Conservation (phyloP, 2,888 invertebrate species). For the Gonocerus acuteangulatus region DNA sequence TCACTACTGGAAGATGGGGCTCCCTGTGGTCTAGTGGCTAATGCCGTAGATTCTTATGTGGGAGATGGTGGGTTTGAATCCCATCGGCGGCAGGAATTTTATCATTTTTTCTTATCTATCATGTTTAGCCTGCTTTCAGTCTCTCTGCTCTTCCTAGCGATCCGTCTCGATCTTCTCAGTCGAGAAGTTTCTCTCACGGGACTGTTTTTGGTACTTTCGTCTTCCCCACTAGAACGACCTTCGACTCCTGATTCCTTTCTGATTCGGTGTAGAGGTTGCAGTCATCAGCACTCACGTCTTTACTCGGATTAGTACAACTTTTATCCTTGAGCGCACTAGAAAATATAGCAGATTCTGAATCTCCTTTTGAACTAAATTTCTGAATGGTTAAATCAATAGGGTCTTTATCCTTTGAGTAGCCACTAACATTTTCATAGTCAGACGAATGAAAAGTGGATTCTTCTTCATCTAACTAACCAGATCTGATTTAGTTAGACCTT, state of each 20-base stretch:
- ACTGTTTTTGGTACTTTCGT: slow-evolving; percentile 9
- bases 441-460: slow-evolving; percentile 13
- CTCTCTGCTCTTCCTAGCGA: slow-evolving; percentile 5
- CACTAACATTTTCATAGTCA: slow-evolving; percentile 3
- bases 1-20: too few species aligned
- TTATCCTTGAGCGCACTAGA: not conserved
- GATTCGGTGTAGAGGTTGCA: slow-evolving; percentile 15
- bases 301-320: slow-evolving; percentile 7
- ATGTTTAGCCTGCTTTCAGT: slow-evolving; percentile 6
- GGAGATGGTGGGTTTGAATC: too few species aligned
- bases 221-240: slow-evolving; percentile 5
- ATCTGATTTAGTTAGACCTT: slow-evolving; percentile 6
- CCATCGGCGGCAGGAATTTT: too few species aligned
- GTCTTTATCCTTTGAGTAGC: not conserved
- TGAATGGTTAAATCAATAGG: not conserved
- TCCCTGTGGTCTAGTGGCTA: too few species aligned
- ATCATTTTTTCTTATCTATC: too few species aligned
- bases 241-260: slow-evolving; percentile 3
- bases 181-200: slow-evolving; percentile 6
- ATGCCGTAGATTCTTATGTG: too few species aligned
- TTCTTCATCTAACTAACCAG: slow-evolving; percentile 11
- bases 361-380: slow-evolving; percentile 1
- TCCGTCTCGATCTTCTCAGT: slow-evolving; percentile 8
- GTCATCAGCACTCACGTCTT: slow-evolving; percentile 16
- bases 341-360: slow-evolving; percentile 7